Evolutionary conservation across 2,113 vertebrate species (phyloP).

Genomic region (Grammomys surdaster): DNA sequence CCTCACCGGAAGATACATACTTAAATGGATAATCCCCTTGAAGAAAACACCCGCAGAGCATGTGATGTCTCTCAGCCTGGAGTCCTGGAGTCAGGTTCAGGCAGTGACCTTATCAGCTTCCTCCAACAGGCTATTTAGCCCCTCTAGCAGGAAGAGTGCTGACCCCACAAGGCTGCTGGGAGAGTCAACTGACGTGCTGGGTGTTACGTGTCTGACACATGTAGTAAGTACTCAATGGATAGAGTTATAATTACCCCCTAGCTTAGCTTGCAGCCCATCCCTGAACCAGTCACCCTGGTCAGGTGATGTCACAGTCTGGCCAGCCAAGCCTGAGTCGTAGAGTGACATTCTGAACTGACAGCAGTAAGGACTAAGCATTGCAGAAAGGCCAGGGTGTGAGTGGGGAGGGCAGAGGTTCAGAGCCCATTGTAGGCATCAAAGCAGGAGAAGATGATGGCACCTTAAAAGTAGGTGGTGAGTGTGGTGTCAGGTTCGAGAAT

Average conservation of each 20-base stretch:
- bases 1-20: neutral
- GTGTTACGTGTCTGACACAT: neutral
- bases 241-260: conserved; percentile 22
- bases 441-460: neutral
- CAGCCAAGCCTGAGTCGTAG: neutral
- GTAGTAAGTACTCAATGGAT: neutral
- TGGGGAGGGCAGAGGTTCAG: neutral
- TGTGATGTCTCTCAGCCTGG: neutral
- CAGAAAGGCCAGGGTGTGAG: neutral
- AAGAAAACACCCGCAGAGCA: neutral
- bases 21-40: neutral
- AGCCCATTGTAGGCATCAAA: neutral
- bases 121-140: neutral
- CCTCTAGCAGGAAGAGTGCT: neutral
- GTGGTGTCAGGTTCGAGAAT: neutral
- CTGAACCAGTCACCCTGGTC: neutral
- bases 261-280: neutral
- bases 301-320: neutral
- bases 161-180: neutral
- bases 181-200: neutral
- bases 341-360: neutral
- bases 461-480: neutral
- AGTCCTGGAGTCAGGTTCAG: conserved; percentile 19
- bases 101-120: neutral
- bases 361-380: too few relatives aligned